A percentile compares a stretch with the other conserved stretches of the same genome.
Evolutionary conservation across 2,113 vertebrate species (phyloP).

Genomic region (Aramus guarauna): DNA sequence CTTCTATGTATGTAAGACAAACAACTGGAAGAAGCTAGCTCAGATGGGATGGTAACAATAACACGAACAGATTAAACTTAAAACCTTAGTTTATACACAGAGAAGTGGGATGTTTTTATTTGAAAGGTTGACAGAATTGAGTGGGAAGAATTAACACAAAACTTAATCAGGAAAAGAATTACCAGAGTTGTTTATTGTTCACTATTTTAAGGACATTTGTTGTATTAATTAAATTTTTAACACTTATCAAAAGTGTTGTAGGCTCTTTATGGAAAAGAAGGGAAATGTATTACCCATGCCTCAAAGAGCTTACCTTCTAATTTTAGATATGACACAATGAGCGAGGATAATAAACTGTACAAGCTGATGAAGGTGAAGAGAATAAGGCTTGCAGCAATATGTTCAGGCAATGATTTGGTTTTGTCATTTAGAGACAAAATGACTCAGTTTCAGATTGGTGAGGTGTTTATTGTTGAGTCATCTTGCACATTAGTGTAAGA

Average conservation of each 20-base stretch:
- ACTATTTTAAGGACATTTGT: neutral
- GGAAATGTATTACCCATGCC: neutral
- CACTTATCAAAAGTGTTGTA: neutral
- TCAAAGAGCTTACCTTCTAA: neutral
- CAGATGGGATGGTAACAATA: neutral
- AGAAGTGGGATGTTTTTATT: neutral
- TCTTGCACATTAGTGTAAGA: neutral
- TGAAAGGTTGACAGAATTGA: neutral
- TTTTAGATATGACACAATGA: neutral
- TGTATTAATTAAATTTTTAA: neutral
- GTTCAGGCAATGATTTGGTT: neutral
- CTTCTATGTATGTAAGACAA: neutral
- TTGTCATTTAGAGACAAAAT: neutral
- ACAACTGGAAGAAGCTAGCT: neutral
- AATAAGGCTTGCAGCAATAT: neutral
- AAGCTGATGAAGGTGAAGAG: neutral
- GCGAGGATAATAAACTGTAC: neutral
- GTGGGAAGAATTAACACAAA: neutral
- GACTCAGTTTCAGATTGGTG: neutral
- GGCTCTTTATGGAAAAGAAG: neutral
- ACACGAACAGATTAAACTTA: neutral
- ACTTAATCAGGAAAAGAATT: neutral
- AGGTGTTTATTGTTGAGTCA: neutral
- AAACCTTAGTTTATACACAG: neutral
- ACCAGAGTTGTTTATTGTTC: neutral